Evolutionary conservation across 2,797 vertebrate genomes (phyloP).

Genomic region (Muscicapa comitata): DNA sequence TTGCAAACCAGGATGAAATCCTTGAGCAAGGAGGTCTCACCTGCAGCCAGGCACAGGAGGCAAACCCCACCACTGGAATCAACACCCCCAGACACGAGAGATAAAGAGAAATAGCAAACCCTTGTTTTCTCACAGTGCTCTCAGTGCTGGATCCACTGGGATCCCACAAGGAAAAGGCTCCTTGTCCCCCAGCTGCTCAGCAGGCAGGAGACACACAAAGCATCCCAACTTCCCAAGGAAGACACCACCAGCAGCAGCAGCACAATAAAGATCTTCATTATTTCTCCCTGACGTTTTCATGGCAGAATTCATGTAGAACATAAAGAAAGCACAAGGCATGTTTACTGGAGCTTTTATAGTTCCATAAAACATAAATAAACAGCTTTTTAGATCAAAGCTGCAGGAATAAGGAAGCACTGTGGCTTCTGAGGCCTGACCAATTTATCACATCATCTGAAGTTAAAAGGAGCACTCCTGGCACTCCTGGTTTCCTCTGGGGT

Average conservation of each 20-base stretch:
- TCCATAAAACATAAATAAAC: conserved; percentile 74
- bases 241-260: conserved; percentile 14
- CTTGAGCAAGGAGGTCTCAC: not conserved
- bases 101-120: not conserved
- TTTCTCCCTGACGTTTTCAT: not conserved
- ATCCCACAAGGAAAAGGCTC: not conserved
- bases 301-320: conserved; percentile 45
- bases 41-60: not conserved
- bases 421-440: conserved; percentile 61
- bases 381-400: conserved; percentile 72
- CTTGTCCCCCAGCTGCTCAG: conserved; percentile 1
- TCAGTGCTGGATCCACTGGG: not conserved
- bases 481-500: not conserved
- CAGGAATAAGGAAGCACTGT: conserved; percentile 48
- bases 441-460: not conserved
- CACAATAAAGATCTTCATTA: conserved; percentile 14
- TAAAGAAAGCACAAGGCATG: conserved; percentile 54
- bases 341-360: conserved; percentile 66
- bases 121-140: not conserved
- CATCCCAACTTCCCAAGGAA: conserved; percentile 29
- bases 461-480: not conserved
- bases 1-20: not conserved
- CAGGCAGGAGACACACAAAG: conserved; percentile 27
- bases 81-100: not conserved
- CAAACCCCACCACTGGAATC: not conserved